These are phyloP conservation scores for Bagarius yarrelli DNA, from an alignment of 2,113 vertebrate genomes.

Conservation along the genomic window DNA sequence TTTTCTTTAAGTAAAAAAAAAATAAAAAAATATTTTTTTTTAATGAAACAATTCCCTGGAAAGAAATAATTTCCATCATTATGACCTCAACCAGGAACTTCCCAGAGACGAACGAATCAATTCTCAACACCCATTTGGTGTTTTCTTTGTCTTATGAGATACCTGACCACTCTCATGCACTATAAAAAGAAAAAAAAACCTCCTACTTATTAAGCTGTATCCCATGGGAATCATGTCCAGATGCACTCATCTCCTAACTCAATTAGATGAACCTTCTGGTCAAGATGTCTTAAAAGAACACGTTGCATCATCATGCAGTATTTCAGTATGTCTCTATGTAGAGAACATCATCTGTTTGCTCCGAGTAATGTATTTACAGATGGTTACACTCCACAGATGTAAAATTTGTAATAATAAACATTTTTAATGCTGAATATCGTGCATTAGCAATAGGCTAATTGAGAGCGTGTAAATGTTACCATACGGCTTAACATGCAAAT, in stretches of 20 bases:
- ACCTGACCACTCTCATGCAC: background rate
- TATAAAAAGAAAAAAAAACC: background rate
- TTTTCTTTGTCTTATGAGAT: background rate
- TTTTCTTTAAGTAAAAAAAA: too few species aligned
- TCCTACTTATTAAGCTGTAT: background rate
- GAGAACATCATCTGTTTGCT: background rate
- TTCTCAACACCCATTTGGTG: background rate
- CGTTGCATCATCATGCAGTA: background rate
- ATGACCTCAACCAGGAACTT: background rate
- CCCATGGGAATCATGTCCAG: background rate
- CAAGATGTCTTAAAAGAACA: background rate
- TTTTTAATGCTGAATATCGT: background rate
- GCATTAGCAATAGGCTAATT: background rate
- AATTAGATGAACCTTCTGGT: background rate
- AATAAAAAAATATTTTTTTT: too few species aligned
- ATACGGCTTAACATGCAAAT: slow-evolving; percentile 16
- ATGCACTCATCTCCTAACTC: background rate
- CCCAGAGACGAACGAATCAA: background rate
- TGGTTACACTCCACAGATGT: background rate
- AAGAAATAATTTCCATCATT: background rate
- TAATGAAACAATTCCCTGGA: background rate
- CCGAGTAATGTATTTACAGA: background rate
- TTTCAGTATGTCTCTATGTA: background rate
- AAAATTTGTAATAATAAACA: background rate
- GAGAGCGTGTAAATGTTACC: background rate